A percentile compares a stretch with the other conserved stretches of the same genome.
These are phyloP conservation scores for Pipistrellus pipistrellus DNA, from an alignment of 2,797 vertebrate genomes.

Conservation along the genomic window DNA sequence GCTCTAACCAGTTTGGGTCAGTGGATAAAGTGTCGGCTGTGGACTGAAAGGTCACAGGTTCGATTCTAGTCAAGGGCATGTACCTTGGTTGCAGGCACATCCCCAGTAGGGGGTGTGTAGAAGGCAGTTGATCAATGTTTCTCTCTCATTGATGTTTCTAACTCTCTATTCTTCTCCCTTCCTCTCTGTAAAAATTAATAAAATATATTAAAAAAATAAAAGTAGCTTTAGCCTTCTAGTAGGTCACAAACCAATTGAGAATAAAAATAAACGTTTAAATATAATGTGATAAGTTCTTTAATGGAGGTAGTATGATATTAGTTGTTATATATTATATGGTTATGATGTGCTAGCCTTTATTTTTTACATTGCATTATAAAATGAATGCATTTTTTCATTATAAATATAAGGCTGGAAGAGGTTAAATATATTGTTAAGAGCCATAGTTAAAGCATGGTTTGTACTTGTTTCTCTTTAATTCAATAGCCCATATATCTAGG, in stretches of 20 bases:
- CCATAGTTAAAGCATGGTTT: neutral
- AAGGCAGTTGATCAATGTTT: too few species aligned
- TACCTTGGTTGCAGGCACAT: too few species aligned
- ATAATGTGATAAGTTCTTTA: neutral
- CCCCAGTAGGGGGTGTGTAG: too few species aligned
- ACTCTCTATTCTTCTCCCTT: too few species aligned
- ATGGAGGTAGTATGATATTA: neutral
- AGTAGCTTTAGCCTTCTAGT: neutral
- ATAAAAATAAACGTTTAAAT: neutral
- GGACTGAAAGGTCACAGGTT: too few species aligned
- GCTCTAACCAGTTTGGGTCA: neutral
- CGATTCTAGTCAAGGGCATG: too few species aligned
- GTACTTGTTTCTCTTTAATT: constrained; percentile 17
- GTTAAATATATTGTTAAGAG: neutral
- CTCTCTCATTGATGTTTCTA: too few species aligned
- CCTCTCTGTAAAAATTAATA: too few species aligned
- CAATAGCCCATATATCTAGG: neutral
- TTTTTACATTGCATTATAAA: neutral
- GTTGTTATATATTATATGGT: neutral
- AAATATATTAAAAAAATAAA: too few species aligned
- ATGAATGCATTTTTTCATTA: neutral
- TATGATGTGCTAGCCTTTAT: neutral
- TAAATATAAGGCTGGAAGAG: neutral
- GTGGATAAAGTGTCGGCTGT: too few species aligned
- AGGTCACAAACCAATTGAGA: neutral